These are phyloP conservation scores for Lottia scabra DNA, from an alignment of 2,888 invertebrate genomes.

Conservation along the genomic window DNA sequence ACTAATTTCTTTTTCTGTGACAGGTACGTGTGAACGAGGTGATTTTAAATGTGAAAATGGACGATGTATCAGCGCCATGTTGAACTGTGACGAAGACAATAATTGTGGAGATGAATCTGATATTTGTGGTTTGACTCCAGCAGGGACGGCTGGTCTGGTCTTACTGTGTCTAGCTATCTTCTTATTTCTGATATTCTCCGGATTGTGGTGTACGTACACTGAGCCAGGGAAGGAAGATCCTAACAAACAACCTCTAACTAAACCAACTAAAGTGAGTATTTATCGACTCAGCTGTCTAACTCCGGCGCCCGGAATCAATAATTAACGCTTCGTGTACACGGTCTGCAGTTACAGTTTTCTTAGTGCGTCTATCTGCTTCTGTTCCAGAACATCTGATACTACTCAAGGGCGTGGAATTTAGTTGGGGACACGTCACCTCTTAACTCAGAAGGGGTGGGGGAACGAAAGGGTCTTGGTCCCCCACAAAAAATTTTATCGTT, in stretches of 20 bases:
- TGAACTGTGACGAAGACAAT: neutral
- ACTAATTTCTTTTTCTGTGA: no score
- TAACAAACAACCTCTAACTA: neutral
- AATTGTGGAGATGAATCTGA: neutral
- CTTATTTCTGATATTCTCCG: neutral
- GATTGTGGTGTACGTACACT: neutral
- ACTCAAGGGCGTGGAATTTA: no score
- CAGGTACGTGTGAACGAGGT: neutral
- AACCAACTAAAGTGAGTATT: neutral
- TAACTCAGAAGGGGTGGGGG: no score
- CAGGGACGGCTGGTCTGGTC: neutral
- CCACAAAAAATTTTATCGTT: no score
- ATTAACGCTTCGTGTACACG: no score
- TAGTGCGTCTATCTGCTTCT: no score
- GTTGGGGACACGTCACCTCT: no score
- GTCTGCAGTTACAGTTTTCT: no score
- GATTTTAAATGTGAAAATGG: conserved; percentile 3
- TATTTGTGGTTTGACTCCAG: neutral
- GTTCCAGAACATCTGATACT: no score
- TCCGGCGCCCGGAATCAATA: no score
- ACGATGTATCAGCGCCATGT: neutral
- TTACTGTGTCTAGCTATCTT: neutral
- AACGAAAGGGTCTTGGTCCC: no score
- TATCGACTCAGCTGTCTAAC: no score
- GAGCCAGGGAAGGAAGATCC: neutral